A percentile compares a stretch with the other conserved stretches of the same genome.
These are phyloP conservation scores for Oreocharis arfaki DNA, from an alignment of 2,113 vertebrate genomes.

Conservation along the genomic window DNA sequence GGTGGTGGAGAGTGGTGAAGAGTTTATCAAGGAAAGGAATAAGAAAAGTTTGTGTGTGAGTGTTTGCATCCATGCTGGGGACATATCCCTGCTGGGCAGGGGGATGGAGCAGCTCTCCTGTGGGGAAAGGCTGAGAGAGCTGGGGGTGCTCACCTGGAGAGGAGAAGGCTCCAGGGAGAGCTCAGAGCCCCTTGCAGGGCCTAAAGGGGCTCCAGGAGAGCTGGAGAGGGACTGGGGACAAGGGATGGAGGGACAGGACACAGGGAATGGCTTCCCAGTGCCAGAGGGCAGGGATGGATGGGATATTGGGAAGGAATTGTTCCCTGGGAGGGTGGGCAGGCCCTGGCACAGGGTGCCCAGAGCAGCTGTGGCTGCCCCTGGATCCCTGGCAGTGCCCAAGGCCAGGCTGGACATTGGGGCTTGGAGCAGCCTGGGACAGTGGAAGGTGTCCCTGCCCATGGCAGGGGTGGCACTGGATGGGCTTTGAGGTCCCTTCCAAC, in stretches of 20 bases:
- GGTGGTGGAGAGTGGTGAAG: background rate
- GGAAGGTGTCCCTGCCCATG: background rate
- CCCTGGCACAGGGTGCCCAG: background rate
- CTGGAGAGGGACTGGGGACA: background rate
- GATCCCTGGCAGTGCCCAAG: background rate
- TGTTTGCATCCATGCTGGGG: background rate
- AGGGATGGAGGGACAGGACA: background rate
- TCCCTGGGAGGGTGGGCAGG: background rate
- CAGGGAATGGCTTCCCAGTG: background rate
- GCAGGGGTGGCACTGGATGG: background rate
- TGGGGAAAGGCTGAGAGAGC: background rate
- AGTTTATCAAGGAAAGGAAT: background rate
- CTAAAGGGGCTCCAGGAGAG: background rate
- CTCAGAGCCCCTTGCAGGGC: accelerated
- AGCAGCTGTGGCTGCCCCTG: background rate
- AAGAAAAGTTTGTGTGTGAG: background rate
- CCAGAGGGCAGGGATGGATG: background rate
- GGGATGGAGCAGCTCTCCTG: background rate
- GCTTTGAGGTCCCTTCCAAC: accelerated
- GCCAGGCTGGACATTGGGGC: background rate
- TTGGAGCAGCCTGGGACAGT: background rate
- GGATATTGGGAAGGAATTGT: background rate
- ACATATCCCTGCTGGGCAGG: background rate
- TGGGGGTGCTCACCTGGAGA: background rate
- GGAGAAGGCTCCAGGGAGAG: background rate